Conservation (phyloP, 2,113 vertebrate genomes). For the Oxyura jamaicensis region DNA sequence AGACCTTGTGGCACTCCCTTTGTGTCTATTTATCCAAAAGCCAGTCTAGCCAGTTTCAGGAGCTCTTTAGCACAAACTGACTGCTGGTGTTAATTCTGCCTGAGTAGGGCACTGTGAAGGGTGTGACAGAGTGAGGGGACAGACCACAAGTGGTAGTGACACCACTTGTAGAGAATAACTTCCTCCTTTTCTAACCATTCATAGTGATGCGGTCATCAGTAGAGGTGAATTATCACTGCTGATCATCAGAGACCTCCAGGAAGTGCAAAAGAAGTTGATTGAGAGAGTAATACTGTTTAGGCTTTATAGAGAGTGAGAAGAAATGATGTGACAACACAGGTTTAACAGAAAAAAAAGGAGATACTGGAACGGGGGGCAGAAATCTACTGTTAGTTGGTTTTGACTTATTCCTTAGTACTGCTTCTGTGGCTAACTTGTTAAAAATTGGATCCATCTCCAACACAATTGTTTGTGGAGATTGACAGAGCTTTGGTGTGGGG, state of each 20-base stretch:
- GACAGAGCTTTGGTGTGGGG: background rate
- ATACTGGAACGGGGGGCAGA: background rate
- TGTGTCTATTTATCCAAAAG: constrained; percentile 28
- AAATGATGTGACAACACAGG: background rate
- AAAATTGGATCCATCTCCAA: background rate
- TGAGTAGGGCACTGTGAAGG: background rate
- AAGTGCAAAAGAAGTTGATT: background rate
- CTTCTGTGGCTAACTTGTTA: background rate
- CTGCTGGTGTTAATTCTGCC: background rate
- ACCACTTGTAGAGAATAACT: background rate
- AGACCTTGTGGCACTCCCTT: background rate
- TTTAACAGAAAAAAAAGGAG: background rate
- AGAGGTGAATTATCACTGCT: background rate
- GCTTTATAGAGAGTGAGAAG: background rate
- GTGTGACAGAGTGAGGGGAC: background rate
- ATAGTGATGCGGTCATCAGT: background rate
- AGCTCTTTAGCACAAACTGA: background rate
- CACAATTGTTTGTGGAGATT: background rate
- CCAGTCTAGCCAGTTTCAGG: constrained; percentile 38
- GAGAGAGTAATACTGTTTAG: background rate
- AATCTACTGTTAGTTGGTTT: background rate
- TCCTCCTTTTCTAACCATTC: background rate
- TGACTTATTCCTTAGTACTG: accelerated
- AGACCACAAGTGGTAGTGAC: background rate
- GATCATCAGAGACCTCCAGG: background rate